Conservation (phyloP, 2,113 vertebrate genomes). For the Rattus norvegicus region DNA sequence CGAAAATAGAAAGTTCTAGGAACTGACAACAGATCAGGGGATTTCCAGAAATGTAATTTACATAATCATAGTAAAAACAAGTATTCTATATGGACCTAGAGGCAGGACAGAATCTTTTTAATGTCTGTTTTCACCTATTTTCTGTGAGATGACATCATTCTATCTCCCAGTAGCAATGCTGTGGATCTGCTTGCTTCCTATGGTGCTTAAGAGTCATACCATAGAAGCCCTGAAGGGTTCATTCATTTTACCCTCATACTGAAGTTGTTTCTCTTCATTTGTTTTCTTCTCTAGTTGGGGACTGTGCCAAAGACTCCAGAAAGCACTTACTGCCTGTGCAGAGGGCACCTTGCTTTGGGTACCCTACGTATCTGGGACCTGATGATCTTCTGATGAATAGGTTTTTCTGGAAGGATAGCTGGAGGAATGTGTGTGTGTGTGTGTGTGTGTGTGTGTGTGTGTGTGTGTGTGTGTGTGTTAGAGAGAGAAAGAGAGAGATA, state of each 20-base stretch:
- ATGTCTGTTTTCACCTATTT: neutral
- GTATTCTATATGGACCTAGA: neutral
- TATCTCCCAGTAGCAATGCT: neutral
- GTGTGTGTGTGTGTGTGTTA: neutral
- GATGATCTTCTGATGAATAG: neutral
- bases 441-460: neutral
- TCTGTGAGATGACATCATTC: neutral
- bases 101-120: neutral
- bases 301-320: neutral
- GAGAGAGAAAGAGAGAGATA: no score
- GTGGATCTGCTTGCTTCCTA: neutral
- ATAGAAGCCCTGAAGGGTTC: neutral
- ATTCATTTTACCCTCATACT: neutral
- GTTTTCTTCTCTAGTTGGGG: neutral
- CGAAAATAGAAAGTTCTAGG: constrained; percentile 21
- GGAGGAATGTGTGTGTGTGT: neutral
- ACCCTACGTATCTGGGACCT: neutral
- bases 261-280: neutral
- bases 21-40: neutral
- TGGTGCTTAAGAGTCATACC: neutral
- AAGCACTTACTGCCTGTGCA: neutral
- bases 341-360: neutral
- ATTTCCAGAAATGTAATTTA: constrained; percentile 27
- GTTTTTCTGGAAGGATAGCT: neutral
- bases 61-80: neutral